Base-by-base conservation (phyloP, 2,797 vertebrate species). In the Spondyliosoma cantharus region DNA sequence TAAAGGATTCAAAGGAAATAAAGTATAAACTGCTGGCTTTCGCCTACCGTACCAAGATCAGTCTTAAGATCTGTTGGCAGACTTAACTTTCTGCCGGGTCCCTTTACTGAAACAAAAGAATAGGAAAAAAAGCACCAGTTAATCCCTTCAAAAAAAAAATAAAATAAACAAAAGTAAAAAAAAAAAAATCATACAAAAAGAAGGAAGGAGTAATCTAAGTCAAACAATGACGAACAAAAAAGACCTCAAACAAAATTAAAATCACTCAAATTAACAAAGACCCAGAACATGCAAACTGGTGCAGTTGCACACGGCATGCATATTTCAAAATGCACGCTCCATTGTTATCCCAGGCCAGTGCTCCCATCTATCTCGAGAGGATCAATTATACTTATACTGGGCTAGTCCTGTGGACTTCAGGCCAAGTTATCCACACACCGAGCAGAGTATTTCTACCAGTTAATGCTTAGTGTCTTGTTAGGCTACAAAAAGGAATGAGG, bases 21-120 rank as follows among this genome's bases (percentile, higher is more conserved):
- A 89, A 87, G 82, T 94, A 92, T 94, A 96, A 96, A 95, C 94
- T 96, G 95, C 93, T 95, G 96, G 97, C 96, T 97, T 97, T 97
- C 83, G 96, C 97, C 96, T 98, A 98, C 97, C 96, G 96, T 98
- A 98, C 97, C 97, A 96, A 99, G 97, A 97, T 98, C 96, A 97
- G 96, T 96, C 96, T 99, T 98, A 98, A 98, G 97, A 98, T 98
- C 97, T 97, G 97, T 99, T 94, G 97, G 97, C 97, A 99, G 96
- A 97, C 97, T 99, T 98, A 99, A 97, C 96, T 99, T 98, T 98
- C 97, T 98, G 96, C 95, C 94, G 85, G 97, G 97, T 96, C 97
- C 97, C 96, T 98, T 99, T 94, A 99, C 97, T 98, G 97, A 96
- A 98, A 99, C 95, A 97, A 98, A 97, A 97, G 97, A 96, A 97